Percentiles rank a stretch among this genome's conserved stretches.
phyloP scores from a whole-genome alignment of 2,797 vertebrate species.

The Arnoldichthys spilopterus region DNA sequence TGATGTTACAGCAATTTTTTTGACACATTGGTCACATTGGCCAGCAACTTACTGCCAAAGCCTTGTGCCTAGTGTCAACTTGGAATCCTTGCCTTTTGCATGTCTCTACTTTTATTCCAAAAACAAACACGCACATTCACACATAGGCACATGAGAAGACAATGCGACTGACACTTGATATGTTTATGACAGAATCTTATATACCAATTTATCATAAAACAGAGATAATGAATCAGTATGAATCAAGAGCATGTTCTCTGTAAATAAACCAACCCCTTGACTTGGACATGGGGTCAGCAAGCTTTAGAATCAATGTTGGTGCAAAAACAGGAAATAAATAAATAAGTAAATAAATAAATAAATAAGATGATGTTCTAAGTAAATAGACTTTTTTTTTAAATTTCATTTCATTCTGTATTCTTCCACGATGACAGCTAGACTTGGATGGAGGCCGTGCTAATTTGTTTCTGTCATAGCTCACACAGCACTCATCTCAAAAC shows the following conservation, averaged over 20 bases:
- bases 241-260: background rate
- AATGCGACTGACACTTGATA: background rate
- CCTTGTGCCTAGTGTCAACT: background rate
- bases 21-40: slow-evolving; percentile 3
- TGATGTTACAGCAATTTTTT: background rate
- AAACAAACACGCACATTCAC: background rate
- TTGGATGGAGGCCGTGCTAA: background rate
- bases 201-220: background rate
- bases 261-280: background rate
- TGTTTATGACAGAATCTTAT: background rate
- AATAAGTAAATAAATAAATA: background rate
- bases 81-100: background rate
- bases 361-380: background rate
- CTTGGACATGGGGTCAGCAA: background rate
- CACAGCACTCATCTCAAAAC: slow-evolving; percentile 5
- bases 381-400: background rate
- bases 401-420: background rate
- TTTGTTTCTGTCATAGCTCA: background rate
- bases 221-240: background rate
- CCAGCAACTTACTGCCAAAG: slow-evolving; percentile 10
- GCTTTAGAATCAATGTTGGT: background rate
- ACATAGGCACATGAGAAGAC: background rate
- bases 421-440: slow-evolving; percentile 7
- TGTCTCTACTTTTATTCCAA: background rate
- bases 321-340: background rate